phyloP scores from a whole-genome alignment of 1,140 invertebrate species.

The Watersipora subatra region DNA sequence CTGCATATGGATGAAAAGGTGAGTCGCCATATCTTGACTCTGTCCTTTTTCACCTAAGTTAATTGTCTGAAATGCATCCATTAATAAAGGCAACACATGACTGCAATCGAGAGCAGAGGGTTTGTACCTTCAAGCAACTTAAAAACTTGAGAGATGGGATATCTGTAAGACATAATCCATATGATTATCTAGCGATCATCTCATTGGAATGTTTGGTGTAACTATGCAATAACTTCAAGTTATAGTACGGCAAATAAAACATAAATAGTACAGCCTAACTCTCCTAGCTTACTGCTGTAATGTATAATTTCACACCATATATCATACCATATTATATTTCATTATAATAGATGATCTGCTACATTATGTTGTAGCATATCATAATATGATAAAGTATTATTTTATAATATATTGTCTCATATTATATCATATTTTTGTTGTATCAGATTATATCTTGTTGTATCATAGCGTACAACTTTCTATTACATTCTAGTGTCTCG shows the following conservation, averaged over 20 bases:
- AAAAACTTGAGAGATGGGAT: neutral
- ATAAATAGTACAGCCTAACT: neutral
- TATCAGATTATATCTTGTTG: too few relatives aligned
- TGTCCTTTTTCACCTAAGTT: neutral
- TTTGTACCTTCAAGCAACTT: neutral
- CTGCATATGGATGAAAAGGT: neutral
- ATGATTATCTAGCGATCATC: too few relatives aligned
- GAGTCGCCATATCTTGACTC: neutral
- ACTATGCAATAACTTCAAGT: too few relatives aligned
- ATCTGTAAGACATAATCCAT: too few relatives aligned
- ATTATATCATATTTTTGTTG: neutral
- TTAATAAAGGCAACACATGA: too few relatives aligned
- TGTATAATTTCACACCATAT: neutral
- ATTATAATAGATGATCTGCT: neutral
- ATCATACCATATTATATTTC: neutral
- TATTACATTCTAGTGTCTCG: too few relatives aligned
- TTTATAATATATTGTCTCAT: neutral
- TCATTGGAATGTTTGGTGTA: too few relatives aligned
- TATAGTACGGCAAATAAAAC: too few relatives aligned
- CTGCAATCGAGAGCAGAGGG: too few relatives aligned
- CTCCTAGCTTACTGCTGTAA: neutral
- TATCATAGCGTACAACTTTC: too few relatives aligned
- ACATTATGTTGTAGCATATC: too few relatives aligned
- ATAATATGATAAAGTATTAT: neutral
- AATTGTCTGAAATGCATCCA: neutral